A percentile compares a stretch with the other conserved stretches of the same genome.
Evolutionary conservation across 2,797 vertebrate genomes (phyloP).

Genomic region (Simalia tracyae): DNA sequence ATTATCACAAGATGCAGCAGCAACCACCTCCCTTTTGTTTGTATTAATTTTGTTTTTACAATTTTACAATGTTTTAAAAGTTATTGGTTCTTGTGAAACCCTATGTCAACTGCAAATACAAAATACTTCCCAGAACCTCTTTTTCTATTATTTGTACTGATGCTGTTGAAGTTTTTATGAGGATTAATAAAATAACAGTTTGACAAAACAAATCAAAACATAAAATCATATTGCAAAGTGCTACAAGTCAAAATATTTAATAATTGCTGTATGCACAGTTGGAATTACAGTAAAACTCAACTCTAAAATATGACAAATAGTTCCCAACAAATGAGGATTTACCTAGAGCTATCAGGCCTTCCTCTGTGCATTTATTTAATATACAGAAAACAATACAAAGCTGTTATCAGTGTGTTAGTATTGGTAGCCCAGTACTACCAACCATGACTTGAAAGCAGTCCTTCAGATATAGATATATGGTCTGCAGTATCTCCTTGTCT

Average conservation of each 20-base stretch:
- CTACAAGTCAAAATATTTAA: not conserved
- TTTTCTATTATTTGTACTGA: not conserved
- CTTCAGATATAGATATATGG: not conserved
- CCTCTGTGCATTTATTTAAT: not conserved
- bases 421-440: not conserved
- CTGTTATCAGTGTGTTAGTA: too few species aligned
- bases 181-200: not conserved
- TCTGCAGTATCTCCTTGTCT: not conserved
- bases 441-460: not conserved
- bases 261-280: not conserved
- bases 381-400: too few species aligned
- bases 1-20: not conserved
- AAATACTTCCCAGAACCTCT: not conserved
- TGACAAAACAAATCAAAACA: not conserved
- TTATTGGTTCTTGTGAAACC: not conserved
- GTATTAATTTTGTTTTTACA: not conserved
- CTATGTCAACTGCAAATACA: not conserved
- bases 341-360: too few species aligned
- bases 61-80: not conserved
- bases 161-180: not conserved
- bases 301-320: not conserved
- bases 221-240: not conserved
- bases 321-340: not conserved
- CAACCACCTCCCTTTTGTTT: constrained; percentile 36
- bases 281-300: not conserved